Evolutionary conservation across 1,140 invertebrate genomes (phyloP), one percentile per base, ranked within the genome.

Genomic region (Psix sp.): DNA sequence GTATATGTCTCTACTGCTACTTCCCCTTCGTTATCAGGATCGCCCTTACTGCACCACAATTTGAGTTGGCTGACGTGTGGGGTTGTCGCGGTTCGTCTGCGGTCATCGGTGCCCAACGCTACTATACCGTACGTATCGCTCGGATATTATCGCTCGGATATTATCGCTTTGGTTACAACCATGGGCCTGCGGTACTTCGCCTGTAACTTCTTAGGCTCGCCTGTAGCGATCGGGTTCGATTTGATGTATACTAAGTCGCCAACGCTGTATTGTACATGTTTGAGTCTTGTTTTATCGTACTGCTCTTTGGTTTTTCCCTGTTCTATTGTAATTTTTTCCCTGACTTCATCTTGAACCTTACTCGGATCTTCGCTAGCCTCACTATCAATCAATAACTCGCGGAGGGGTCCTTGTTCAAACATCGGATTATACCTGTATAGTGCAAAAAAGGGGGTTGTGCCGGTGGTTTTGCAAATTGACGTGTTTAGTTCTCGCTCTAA

Each of bases 401-500:
- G 45, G 16, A 29, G 39, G 11, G 11, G 40, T 11, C 56, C 71
- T 1, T 54, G 40, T 0, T 11, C 11, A 15, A 67, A 67, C 9
- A 60, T 33, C 0, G 62, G 52, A 2, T 59, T 1, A 26, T 68
- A 68, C 0, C 63, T 52, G 3, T 11, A 45, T n/a, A 68, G 15
- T 0, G 52, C 9, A 16, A 74, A 68, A 31, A n/a, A 77, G n/a
- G 70, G 63, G 1, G 74, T 24, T 49, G 24, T 49, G 0, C 65
- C 52, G 0, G 74, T 70, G 0, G 52, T 54, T 18, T 77, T 74
- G 20, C 66, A 74, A 0, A 70, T 24, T 0, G 59, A 24, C 4
- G 17, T 16, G 29, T 77, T 77, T 0, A 77, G 5, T 15, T 74
- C 65, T 14, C 60, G 40, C 18, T 38, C 57, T 17, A 70, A n/a